Percentiles rank a stretch among this genome's conserved stretches.
Evolutionary conservation across 92 coral and sea anemone species (phyloP).

Genomic region (Umimayanthus kanabou): DNA sequence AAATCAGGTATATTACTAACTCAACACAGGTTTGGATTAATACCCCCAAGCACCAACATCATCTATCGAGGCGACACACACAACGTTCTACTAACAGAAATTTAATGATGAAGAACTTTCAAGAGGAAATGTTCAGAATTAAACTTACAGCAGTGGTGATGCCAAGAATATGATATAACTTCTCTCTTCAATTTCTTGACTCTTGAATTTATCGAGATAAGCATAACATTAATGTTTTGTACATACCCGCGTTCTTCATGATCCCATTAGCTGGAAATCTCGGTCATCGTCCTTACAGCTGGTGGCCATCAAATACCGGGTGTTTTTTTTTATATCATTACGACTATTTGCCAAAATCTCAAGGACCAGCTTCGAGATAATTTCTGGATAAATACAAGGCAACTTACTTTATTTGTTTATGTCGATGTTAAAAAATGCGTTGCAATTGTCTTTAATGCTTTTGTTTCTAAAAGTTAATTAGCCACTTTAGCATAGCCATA

Average conservation of each 20-base stretch:
- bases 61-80: background rate
- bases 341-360: background rate
- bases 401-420: background rate
- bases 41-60: background rate
- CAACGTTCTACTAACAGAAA: background rate
- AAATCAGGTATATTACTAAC: background rate
- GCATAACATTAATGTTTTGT: too few species aligned
- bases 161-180: background rate
- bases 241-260: background rate
- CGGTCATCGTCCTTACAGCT: background rate
- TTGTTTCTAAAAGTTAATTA: background rate
- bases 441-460: background rate
- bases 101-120: too few species aligned
- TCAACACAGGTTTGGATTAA: background rate
- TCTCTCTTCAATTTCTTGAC: background rate
- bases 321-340: background rate
- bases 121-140: background rate
- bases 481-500: background rate
- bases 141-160: background rate
- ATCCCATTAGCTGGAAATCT: background rate
- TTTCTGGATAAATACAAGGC: background rate
- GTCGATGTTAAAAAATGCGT: background rate
- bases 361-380: background rate
- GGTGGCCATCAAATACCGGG: background rate
- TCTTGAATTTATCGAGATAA: background rate